Conservation (phyloP, 2,113 vertebrate genomes). For the Mirounga angustirostris region DNA sequence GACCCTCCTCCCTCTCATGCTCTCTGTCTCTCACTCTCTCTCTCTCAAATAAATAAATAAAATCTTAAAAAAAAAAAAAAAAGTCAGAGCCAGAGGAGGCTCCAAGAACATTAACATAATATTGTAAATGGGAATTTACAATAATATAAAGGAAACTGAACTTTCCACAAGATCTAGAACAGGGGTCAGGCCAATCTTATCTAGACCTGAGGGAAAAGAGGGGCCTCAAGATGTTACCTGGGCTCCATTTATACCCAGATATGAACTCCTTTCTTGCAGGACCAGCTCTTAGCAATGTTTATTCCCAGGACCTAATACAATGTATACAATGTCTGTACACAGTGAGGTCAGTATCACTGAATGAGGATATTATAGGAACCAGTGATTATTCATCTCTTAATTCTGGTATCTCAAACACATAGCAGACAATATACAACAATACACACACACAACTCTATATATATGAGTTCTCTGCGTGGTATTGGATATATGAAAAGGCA, state of each 20-base stretch:
- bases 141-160: not conserved
- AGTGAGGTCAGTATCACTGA: not conserved
- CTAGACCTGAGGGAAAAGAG: not conserved
- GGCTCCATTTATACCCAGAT: not conserved
- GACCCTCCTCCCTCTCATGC: too few species aligned
- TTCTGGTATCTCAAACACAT: constrained; percentile 13
- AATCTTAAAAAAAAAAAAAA: too few species aligned
- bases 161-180: not conserved
- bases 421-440: not conserved
- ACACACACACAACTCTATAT: too few species aligned
- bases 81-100: too few species aligned
- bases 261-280: not conserved
- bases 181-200: not conserved
- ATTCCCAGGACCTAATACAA: not conserved
- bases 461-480: not conserved
- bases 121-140: not conserved
- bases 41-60: too few species aligned
- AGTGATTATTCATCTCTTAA: not conserved
- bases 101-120: not conserved
- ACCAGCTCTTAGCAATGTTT: not conserved
- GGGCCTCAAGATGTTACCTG: not conserved
- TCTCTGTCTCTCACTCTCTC: too few species aligned
- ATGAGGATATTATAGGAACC: not conserved
- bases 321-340: not conserved
- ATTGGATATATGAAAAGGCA: not conserved